Conservation (phyloP, 2,113 vertebrate genomes). For the Pomatorhinus ruficollis region DNA sequence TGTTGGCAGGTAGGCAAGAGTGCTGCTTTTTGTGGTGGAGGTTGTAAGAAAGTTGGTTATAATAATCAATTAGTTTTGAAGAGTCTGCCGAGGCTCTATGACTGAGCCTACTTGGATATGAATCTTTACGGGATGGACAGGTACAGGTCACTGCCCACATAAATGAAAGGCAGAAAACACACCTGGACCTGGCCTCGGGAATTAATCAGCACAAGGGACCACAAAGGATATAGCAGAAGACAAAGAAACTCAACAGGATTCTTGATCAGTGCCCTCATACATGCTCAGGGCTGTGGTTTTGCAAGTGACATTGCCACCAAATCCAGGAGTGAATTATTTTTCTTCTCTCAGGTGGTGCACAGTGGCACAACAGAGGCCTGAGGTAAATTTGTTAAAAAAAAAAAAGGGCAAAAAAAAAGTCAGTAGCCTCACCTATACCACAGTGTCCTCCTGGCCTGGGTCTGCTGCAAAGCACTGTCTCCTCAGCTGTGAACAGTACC, state of each 20-base stretch:
- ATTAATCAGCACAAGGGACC: not conserved
- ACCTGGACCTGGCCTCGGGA: not conserved
- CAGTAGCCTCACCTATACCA: not conserved
- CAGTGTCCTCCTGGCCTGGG: not conserved
- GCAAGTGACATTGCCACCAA: not conserved
- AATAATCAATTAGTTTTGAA: not conserved
- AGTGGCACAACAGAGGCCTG: not conserved
- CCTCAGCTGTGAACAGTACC: not conserved
- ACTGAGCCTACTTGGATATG: not conserved
- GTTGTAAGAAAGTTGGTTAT: not conserved
- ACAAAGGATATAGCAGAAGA: not conserved
- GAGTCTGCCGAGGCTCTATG: not conserved
- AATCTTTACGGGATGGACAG: not conserved
- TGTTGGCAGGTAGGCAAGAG: not conserved
- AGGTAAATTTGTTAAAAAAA: not conserved
- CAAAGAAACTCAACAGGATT: not conserved
- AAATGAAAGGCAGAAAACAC: not conserved
- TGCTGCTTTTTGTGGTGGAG: not conserved
- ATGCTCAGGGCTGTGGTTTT: not conserved
- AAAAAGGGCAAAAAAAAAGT: not conserved
- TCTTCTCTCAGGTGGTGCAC: not conserved
- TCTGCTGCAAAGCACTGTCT: constrained; percentile 11
- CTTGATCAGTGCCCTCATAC: not conserved
- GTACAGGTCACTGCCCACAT: not conserved
- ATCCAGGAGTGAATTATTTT: not conserved